Evolutionary conservation across 2,113 vertebrate species (phyloP).

Genomic region (Gadus macrocephalus): DNA sequence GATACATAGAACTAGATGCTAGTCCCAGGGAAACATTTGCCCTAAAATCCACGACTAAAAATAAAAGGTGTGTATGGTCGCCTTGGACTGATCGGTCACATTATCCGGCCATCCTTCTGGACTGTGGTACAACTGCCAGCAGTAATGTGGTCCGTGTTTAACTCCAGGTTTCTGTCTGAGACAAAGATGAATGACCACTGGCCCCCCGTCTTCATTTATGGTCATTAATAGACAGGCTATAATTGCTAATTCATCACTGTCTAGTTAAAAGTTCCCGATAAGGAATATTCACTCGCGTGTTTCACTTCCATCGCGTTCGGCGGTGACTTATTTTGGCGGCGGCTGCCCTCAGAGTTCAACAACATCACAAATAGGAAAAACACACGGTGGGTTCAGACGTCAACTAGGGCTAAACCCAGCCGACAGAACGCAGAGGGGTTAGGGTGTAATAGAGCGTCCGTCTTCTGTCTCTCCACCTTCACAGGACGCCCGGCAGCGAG

Average conservation of each 20-base stretch:
- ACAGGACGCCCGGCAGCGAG: constrained; percentile 50
- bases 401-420: too few relatives aligned
- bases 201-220: constrained; percentile 51
- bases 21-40: not conserved
- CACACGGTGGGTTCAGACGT: too few relatives aligned
- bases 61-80: not conserved
- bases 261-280: constrained; percentile 22
- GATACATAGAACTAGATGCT: too few relatives aligned
- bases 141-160: not conserved
- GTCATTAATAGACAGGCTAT: constrained; percentile 55
- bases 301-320: too few relatives aligned
- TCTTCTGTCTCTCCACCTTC: constrained; percentile 4
- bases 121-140: not conserved
- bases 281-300: not conserved
- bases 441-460: too few relatives aligned
- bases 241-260: constrained; percentile 64
- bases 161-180: constrained; percentile 3
- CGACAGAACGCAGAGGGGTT: too few relatives aligned
- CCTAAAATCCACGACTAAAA: not conserved
- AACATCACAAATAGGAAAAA: too few relatives aligned
- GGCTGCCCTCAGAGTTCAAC: too few relatives aligned
- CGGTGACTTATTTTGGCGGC: too few relatives aligned
- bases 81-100: not conserved
- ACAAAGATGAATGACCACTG: constrained; percentile 56
- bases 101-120: not conserved